phyloP scores from a whole-genome alignment of 2,797 vertebrate genomes.

The Chaenodraco wilsoni region DNA sequence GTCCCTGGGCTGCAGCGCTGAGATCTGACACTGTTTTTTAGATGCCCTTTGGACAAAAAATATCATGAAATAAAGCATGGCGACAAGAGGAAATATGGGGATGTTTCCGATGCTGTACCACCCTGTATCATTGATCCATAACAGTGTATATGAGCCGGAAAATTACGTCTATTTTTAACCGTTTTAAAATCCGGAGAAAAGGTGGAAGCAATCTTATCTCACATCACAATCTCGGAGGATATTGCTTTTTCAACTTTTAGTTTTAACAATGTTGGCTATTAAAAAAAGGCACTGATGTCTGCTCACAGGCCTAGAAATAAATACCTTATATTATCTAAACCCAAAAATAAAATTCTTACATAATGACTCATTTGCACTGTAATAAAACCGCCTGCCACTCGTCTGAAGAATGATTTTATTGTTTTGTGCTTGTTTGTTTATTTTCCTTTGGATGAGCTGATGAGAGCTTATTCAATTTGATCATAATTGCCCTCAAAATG shows the following conservation, averaged over 20 bases:
- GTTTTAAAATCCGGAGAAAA: constrained; percentile 46
- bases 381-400: constrained; percentile 46
- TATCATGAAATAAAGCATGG: constrained; percentile 60
- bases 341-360: constrained; percentile 60
- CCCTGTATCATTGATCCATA: constrained; percentile 62
- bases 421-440: constrained; percentile 64
- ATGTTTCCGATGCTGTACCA: constrained; percentile 63
- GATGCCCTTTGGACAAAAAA: constrained; percentile 71
- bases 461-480: constrained; percentile 65
- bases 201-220: constrained; percentile 55
- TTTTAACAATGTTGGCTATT: constrained; percentile 45
- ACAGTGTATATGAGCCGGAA: constrained; percentile 46
- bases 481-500: constrained; percentile 65
- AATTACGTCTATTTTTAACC: constrained; percentile 71
- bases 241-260: constrained; percentile 53
- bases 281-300: constrained; percentile 45
- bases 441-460: constrained; percentile 61
- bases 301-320: constrained; percentile 47
- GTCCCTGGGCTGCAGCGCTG: constrained; percentile 64
- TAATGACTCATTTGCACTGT: constrained; percentile 54
- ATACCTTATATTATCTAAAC: constrained; percentile 37
- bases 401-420: constrained; percentile 54
- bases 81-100: constrained; percentile 45
- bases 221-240: constrained; percentile 58
- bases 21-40: constrained; percentile 73